Evolutionary conservation across 2,113 vertebrate genomes (phyloP).

Genomic region (Poeciliopsis retropinna): DNA sequence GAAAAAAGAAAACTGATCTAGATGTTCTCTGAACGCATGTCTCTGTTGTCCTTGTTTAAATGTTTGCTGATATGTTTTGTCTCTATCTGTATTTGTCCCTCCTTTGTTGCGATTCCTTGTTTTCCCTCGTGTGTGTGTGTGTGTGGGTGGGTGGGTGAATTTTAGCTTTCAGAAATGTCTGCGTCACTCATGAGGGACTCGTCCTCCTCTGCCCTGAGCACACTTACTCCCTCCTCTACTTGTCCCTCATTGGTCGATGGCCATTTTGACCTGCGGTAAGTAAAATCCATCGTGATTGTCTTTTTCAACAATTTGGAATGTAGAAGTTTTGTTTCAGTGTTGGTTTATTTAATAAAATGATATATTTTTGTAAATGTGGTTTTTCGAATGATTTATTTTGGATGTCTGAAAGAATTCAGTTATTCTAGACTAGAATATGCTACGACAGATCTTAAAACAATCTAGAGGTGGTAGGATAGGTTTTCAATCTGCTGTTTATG

Average conservation of each 20-base stretch:
- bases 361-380: not conserved
- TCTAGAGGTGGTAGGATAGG: not conserved
- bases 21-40: conserved; percentile 68
- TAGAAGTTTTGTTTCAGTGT: not conserved
- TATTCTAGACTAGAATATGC: not conserved
- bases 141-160: conserved; percentile 43
- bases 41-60: conserved; percentile 63
- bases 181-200: conserved; percentile 90
- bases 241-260: conserved; percentile 95
- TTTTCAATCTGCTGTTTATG: conserved; percentile 2
- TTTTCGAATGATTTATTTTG: not conserved
- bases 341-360: not conserved
- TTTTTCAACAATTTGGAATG: not conserved
- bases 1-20: conserved; percentile 34
- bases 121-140: conserved; percentile 32
- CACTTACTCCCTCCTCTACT: conserved; percentile 94
- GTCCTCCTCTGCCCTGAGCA: conserved; percentile 87
- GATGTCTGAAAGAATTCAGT: not conserved
- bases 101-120: conserved; percentile 33
- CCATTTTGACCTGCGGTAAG: conserved; percentile 89
- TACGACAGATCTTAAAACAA: not conserved
- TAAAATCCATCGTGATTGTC: not conserved
- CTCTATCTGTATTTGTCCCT: conserved; percentile 44
- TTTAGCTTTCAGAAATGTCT: conserved; percentile 95
- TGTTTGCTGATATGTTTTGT: conserved; percentile 64